Percentiles rank a stretch among this genome's conserved stretches.
These are phyloP conservation scores for Tachysurus vachellii DNA, from an alignment of 2,113 vertebrate species.

Conservation along the genomic window DNA sequence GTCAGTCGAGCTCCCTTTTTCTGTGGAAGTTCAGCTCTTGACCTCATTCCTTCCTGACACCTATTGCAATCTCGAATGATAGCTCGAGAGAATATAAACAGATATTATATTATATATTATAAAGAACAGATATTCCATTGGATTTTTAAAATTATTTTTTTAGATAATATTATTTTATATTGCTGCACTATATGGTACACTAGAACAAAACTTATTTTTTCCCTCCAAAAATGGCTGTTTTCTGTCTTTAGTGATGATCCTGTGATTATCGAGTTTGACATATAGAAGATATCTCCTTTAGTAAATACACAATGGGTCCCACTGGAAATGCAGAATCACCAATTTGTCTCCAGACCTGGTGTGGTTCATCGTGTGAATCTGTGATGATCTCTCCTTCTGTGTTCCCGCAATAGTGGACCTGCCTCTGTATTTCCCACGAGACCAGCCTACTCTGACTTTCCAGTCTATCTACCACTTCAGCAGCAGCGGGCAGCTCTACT, in stretches of 20 bases:
- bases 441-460: conserved; percentile 96
- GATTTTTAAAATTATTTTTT: background rate
- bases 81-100: no score
- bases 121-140: background rate
- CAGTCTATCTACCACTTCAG: conserved; percentile 98
- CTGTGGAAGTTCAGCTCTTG: background rate
- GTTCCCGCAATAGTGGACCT: conserved; percentile 84
- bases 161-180: background rate
- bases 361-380: no score
- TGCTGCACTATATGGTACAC: background rate
- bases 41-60: background rate
- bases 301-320: background rate
- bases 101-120: background rate
- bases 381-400: conserved; percentile 40
- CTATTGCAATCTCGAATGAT: background rate
- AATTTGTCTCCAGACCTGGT: background rate
- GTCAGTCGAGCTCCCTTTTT: background rate
- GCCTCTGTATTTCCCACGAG: conserved; percentile 94
- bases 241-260: background rate
- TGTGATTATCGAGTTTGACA: background rate
- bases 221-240: background rate
- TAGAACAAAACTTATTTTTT: background rate
- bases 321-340: background rate
- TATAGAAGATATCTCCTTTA: background rate
- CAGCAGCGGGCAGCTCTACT: conserved; percentile 95